phyloP scores from a whole-genome alignment of 2,113 vertebrate species.

The Cinclus mexicanus region DNA sequence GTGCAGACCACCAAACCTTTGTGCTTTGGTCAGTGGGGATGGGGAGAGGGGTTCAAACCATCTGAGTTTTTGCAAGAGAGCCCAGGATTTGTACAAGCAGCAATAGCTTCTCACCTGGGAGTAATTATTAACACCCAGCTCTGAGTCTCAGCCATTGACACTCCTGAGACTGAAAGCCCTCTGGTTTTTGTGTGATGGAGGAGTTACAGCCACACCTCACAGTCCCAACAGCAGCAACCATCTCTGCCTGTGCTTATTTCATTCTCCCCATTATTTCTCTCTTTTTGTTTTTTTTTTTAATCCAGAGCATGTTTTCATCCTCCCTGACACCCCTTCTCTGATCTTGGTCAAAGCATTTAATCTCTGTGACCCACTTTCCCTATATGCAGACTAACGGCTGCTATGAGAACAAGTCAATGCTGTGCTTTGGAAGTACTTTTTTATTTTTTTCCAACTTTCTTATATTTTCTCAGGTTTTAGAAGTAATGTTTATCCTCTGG shows the following conservation, averaged over 20 bases:
- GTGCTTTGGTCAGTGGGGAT: not conserved
- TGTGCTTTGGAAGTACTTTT: not conserved
- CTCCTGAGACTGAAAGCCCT: not conserved
- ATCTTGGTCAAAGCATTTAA: slow-evolving; percentile 21
- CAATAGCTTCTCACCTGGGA: not conserved
- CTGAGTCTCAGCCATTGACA: not conserved
- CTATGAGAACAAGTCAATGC: not conserved
- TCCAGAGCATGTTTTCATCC: not conserved
- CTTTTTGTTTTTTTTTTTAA: not conserved
- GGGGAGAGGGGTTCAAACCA: not conserved
- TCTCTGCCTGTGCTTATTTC: not conserved
- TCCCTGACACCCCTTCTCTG: not conserved
- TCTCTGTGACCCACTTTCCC: slow-evolving; percentile 7
- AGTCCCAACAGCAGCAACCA: not conserved
- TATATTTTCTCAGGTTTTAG: not conserved
- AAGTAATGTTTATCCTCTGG: not conserved
- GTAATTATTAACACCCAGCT: not conserved
- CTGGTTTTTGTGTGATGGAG: not conserved
- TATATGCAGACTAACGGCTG: not conserved
- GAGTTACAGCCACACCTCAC: not conserved
- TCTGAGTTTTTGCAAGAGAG: not conserved
- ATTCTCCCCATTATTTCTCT: not conserved
- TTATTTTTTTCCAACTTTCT: not conserved
- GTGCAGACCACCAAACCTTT: not conserved
- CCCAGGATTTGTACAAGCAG: not conserved